Conservation (phyloP, 2,797 vertebrate species). For the Paramormyrops hopkinsi region DNA sequence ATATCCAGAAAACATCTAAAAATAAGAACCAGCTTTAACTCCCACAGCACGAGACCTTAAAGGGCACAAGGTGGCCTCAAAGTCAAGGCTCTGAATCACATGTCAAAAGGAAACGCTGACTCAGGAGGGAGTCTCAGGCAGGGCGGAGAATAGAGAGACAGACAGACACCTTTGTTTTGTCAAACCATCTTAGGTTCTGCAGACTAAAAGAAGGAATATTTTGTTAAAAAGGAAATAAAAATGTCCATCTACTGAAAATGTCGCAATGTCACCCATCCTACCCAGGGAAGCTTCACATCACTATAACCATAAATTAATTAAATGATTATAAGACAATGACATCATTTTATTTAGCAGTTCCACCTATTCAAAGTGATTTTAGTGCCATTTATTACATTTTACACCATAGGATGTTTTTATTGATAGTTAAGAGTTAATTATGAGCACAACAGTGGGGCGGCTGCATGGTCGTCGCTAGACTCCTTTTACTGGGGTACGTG, state of each 20-base stretch:
- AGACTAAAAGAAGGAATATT: neutral
- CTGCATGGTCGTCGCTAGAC: neutral
- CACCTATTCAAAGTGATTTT: neutral
- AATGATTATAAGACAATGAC: neutral
- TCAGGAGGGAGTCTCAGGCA: neutral
- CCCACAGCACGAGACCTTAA: neutral
- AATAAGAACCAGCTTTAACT: neutral
- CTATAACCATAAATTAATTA: neutral
- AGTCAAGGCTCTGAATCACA: neutral
- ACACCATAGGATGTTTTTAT: neutral
- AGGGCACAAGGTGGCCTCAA: neutral
- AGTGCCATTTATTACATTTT: neutral
- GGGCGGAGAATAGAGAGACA: neutral
- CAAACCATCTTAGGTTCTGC: neutral
- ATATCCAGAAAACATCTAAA: neutral
- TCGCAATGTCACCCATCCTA: neutral
- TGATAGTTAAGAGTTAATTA: neutral
- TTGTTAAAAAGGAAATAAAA: slow-evolving; percentile 1
- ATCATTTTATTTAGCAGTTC: neutral
- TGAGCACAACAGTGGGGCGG: neutral
- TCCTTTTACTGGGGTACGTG: neutral
- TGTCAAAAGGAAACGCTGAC: neutral
- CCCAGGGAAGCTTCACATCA: neutral
- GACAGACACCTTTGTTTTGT: neutral
- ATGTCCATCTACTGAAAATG: neutral